These are phyloP conservation scores for Microcebus tavaratra DNA, from an alignment of 2,113 vertebrate genomes.

Conservation along the genomic window DNA sequence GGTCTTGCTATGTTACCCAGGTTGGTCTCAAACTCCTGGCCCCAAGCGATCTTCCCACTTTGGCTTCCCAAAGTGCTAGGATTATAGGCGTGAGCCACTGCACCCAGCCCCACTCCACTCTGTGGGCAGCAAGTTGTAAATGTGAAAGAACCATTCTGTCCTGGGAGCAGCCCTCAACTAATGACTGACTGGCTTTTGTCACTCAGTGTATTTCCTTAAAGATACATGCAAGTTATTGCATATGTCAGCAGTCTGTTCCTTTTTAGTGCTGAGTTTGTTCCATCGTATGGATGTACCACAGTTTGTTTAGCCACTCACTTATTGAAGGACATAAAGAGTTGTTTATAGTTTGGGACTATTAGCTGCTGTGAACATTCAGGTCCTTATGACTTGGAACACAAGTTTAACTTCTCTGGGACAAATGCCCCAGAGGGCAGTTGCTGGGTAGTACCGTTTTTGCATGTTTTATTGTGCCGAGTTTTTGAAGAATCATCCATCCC, in stretches of 20 bases:
- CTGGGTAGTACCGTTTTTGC: neutral
- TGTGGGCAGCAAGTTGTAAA: neutral
- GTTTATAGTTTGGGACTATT: neutral
- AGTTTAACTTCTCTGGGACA: neutral
- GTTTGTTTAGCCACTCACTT: too few species aligned
- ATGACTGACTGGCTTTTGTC: neutral
- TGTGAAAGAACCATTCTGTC: neutral
- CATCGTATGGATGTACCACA: neutral
- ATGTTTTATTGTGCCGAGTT: accelerated
- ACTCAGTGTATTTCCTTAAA: neutral
- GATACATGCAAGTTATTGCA: accelerated
- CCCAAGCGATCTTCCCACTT: too few species aligned
- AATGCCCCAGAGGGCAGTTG: neutral
- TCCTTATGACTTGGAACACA: neutral
- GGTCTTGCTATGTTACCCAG: too few species aligned
- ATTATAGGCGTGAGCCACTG: too few species aligned
- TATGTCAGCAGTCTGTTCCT: accelerated
- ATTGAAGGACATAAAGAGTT: neutral
- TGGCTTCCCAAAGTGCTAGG: too few species aligned
- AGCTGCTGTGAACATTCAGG: neutral
- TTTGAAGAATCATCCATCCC: too few species aligned
- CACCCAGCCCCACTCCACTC: neutral
- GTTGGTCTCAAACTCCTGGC: too few species aligned
- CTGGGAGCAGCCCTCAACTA: neutral
- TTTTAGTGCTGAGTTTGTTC: neutral